phyloP scores from a whole-genome alignment of 2,113 vertebrate genomes.

The Bombycilla garrulus region DNA sequence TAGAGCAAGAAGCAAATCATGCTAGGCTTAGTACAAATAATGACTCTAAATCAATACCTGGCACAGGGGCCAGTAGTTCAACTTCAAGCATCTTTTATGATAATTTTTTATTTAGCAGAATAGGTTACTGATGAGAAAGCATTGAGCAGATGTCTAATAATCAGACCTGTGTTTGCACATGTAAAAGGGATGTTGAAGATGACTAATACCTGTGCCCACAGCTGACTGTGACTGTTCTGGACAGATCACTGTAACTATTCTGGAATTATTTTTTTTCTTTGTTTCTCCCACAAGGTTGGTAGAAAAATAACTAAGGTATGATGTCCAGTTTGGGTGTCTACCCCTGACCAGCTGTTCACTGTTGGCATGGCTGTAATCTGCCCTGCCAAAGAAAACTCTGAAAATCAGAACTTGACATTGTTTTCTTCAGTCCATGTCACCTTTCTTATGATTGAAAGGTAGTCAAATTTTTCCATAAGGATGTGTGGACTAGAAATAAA shows the following conservation, averaged over 20 bases:
- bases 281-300: background rate
- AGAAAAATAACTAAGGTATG: background rate
- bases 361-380: background rate
- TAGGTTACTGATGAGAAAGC: background rate
- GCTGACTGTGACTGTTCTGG: background rate
- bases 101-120: background rate
- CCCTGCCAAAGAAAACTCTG: background rate
- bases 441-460: background rate
- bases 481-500: constrained; percentile 11
- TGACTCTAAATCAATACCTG: background rate
- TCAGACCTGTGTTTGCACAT: background rate
- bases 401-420: background rate
- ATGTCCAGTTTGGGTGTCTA: background rate
- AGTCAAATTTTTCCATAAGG: background rate
- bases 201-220: background rate
- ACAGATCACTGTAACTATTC: background rate
- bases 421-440: background rate
- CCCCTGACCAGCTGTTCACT: background rate
- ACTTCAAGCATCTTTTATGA: background rate
- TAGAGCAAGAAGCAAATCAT: background rate
- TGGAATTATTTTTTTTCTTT: background rate
- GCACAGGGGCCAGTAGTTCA: background rate
- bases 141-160: background rate
- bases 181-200: background rate
- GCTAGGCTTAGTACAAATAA: background rate